These are phyloP conservation scores for Sebastes iracundus DNA, from an alignment of 2,797 vertebrate genomes.

Conservation along the genomic window DNA sequence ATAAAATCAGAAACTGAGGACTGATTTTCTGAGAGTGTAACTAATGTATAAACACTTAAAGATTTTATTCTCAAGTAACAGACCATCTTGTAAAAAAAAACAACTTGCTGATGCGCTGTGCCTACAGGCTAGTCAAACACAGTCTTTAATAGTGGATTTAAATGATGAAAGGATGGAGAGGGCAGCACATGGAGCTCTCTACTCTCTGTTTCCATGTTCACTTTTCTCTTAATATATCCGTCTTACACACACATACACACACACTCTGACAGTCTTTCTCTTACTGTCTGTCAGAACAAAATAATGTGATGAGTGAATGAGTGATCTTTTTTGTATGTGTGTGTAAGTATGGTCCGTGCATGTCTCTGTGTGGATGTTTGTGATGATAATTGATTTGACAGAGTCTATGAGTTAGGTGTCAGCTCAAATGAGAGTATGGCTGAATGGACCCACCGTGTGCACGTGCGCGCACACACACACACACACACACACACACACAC, in stretches of 20 bases:
- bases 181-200: background rate
- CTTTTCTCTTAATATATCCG: background rate
- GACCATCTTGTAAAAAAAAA: background rate
- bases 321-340: background rate
- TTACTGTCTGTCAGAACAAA: background rate
- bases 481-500: background rate
- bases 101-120: background rate
- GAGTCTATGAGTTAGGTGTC: constrained; percentile 50
- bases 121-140: background rate
- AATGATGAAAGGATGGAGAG: constrained; percentile 13
- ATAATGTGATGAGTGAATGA: background rate
- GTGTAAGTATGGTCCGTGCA: background rate
- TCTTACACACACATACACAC: background rate
- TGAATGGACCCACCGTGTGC: constrained; percentile 76
- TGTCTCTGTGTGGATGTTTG: background rate
- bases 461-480: background rate
- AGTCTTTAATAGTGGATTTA: constrained; percentile 2
- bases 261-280: background rate
- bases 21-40: background rate
- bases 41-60: background rate
- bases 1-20: background rate
- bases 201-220: background rate
- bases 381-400: constrained; percentile 64
- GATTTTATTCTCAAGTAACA: background rate
- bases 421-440: constrained; percentile 46